Evolutionary conservation across 2,888 invertebrate genomes (phyloP), one percentile per base, ranked within the genome.

Genomic region (Odiellus spinosus): DNA sequence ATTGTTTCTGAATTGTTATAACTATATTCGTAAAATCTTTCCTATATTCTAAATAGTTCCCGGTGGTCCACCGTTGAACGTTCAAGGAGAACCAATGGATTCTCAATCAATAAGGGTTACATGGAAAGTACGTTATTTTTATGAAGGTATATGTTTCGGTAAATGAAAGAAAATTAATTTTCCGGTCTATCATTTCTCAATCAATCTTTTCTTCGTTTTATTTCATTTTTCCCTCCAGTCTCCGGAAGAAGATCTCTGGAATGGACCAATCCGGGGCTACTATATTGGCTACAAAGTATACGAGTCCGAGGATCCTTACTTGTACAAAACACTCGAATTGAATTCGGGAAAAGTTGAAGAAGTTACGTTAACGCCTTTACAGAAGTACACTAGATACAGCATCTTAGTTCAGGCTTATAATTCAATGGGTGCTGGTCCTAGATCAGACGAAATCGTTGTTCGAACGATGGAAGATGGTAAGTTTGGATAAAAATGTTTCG

Each of bases 241-340:
- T 15, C 86, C 85, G 18, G 77, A 80, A 43, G 68, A 42, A 19
- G 57, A 57, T 34, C 36, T 49, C 17, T 56, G 56, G 55, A 58
- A 57, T 42, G 58, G 57, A 18, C 50, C 55, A 6, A 48, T 58
- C 8, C 50, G 52, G 15, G 57, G 57, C 10, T 58, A 55, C 45
- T 57, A 57, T 39, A 50, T 58, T 19, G 56, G 58, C 12, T 57
- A 53, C 54, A 64, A 62, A 44, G 57, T 61, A 45, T 59, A 60
- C 42, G 63, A 63, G 44, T 58, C 60, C 41, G 60, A 60, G n/a
- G 59, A 61, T n/a, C 64, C 63, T 44, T 64, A 62, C 55, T 58
- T 63, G 40, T 64, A 65, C 53, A 58, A 62, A 46, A 63, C 62
- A 12, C 46, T 58, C 43, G 59, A 55, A 45, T 48, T 53, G 33